Base-by-base conservation (phyloP, 2,888 invertebrate genomes). In the Chymomyza caudatula region DNA sequence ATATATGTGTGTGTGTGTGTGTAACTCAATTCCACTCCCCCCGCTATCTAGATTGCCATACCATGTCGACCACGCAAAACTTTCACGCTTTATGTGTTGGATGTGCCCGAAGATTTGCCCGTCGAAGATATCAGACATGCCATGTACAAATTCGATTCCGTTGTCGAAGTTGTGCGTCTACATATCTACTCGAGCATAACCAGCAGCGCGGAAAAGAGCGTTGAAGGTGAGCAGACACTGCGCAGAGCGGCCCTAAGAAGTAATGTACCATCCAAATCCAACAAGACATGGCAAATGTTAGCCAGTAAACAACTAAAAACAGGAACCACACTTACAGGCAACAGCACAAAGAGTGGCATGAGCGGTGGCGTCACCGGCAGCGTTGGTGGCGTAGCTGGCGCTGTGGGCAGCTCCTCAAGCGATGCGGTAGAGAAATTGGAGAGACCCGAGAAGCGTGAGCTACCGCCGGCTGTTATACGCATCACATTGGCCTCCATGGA, bases 31-130 rank as follows among this genome's bases (percentile, higher is more conserved):
- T 23, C 43, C 49, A 15, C 29, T n/a, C 19, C 44, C 58, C 20
- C 19, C 49, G 55, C n/a, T 68, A 17, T 73, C 84, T 89, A 94
- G 94, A 93, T 95, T 73, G 94, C 95, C 44, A 96, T 96, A 83
- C 96, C 96, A 3, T 96, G 96, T 89, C 92, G 96, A 79, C 96
- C 96, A 0, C 95, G 96, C 87, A 96, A 95, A 91, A 96, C 95
- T n/a, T 96, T 96, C 89, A 95, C 95, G 4, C 92, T 96, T 73
- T 94, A 95, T 89, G 95, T 96, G 54, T 93, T 95, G 85, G 96
- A 96, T 88, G 94, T 96, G 57, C 96, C 96, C 0, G 94, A 95
- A 78, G 96, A 96, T 86, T 91, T 96, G 22, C 96, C 96, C 0
- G 95, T 96, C 86, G 96, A 96, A 78, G 96, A 96, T 89, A 94